Percentiles rank a stretch among this genome's conserved stretches.
Evolutionary conservation across 2,888 invertebrate genomes (phyloP).

Genomic region (Cetonia aurata): DNA sequence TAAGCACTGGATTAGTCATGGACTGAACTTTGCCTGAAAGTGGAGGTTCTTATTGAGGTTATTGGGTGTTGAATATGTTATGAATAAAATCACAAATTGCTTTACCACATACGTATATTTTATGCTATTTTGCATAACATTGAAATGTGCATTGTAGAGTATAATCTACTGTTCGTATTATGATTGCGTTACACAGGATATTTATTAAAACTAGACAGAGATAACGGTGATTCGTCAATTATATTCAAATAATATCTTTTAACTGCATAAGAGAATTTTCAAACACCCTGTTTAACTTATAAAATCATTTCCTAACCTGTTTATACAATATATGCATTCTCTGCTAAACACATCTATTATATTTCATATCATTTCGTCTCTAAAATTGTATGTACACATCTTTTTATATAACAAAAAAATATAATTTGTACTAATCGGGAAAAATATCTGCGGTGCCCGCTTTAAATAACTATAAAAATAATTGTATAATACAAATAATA

Average conservation of each 20-base stretch:
- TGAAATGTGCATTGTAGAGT: slow-evolving; percentile 36
- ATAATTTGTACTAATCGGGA: slow-evolving; percentile 36
- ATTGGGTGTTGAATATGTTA: too few relatives aligned
- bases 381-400: slow-evolving; percentile 31
- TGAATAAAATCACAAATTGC: slow-evolving; percentile 3
- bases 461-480: slow-evolving; percentile 32
- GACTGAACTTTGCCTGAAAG: too few relatives aligned
- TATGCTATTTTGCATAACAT: slow-evolving; percentile 35
- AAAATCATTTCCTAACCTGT: slow-evolving; percentile 32
- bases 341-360: slow-evolving; percentile 26
- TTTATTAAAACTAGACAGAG: slow-evolving; percentile 15
- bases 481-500: slow-evolving; percentile 36
- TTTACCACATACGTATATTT: slow-evolving; percentile 14
- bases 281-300: slow-evolving; percentile 38
- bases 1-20: too few relatives aligned
- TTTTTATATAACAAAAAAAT: slow-evolving; percentile 31
- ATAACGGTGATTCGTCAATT: slow-evolving; percentile 5
- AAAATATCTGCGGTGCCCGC: slow-evolving; percentile 18
- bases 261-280: slow-evolving; percentile 16
- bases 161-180: slow-evolving; percentile 16
- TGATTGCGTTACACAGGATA: slow-evolving; percentile 38
- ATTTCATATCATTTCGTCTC: slow-evolving; percentile 16
- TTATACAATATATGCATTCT: slow-evolving; percentile 38
- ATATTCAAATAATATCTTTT: slow-evolving; percentile 11
- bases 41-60: too few relatives aligned